Evolutionary conservation across 1,140 invertebrate species (phyloP).

Genomic region (Tetragonula clypearis): DNA sequence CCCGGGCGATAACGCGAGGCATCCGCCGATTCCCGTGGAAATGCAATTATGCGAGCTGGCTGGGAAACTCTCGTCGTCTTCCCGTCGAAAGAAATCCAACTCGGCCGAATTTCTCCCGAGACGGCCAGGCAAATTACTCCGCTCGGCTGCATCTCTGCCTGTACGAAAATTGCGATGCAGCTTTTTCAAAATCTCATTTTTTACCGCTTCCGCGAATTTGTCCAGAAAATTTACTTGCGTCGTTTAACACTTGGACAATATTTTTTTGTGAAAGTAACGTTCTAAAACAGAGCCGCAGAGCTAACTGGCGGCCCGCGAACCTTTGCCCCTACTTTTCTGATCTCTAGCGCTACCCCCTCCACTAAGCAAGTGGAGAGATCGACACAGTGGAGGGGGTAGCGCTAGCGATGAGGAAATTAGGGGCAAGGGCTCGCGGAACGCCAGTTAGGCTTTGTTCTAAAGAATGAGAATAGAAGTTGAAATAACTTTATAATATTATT

Average conservation of each 20-base stretch:
- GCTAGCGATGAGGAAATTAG: too few species aligned
- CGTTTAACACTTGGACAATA: not conserved
- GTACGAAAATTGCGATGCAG: not conserved
- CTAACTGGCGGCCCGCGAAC: too few species aligned
- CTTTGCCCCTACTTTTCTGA: too few species aligned
- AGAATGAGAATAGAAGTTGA: too few species aligned
- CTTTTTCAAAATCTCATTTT: slow-evolving; percentile 33
- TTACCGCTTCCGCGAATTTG: not conserved
- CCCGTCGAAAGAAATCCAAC: slow-evolving; percentile 57
- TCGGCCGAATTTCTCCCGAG: slow-evolving; percentile 48
- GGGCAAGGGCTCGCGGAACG: too few species aligned
- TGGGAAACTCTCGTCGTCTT: slow-evolving; percentile 48
- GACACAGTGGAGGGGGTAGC: too few species aligned
- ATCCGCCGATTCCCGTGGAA: slow-evolving; percentile 60
- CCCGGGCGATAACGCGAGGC: slow-evolving; percentile 52
- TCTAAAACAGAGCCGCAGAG: too few species aligned
- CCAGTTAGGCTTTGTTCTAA: too few species aligned
- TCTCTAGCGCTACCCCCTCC: too few species aligned
- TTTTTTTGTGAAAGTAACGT: too few species aligned
- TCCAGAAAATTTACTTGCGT: not conserved
- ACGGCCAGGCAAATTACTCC: slow-evolving; percentile 50
- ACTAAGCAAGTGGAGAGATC: too few species aligned
- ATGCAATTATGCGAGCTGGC: slow-evolving; percentile 60
- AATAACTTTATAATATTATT: too few species aligned
- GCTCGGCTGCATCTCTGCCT: slow-evolving; percentile 42